A percentile compares a stretch with the other conserved stretches of the same genome.
These are phyloP conservation scores for Corythoichthys haematopterus DNA, from an alignment of 2,113 vertebrate species.

Conservation along the genomic window DNA sequence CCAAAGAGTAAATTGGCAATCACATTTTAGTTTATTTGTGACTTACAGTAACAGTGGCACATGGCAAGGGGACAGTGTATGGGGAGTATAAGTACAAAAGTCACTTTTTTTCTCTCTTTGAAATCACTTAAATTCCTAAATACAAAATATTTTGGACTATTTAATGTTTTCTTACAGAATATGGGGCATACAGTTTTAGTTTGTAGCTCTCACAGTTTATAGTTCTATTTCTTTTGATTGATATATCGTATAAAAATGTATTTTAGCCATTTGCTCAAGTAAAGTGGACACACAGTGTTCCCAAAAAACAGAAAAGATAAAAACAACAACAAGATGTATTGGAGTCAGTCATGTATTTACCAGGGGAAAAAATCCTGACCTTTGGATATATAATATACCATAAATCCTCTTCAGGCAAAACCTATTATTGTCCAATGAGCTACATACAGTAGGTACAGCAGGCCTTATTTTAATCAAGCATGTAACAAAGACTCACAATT, in stretches of 20 bases:
- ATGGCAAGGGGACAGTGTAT: slow-evolving; percentile 48
- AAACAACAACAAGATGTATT: slow-evolving; percentile 21
- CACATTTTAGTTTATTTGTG: slow-evolving; percentile 69
- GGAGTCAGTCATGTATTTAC: background rate
- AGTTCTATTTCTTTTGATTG: slow-evolving; percentile 50
- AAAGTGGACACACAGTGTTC: slow-evolving; percentile 41
- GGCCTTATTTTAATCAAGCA: slow-evolving; percentile 42
- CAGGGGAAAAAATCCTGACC: slow-evolving; percentile 20
- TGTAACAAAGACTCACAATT: slow-evolving; percentile 66
- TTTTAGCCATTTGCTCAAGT: slow-evolving; percentile 27
- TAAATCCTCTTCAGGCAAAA: too few species aligned
- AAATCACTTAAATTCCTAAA: slow-evolving; percentile 65
- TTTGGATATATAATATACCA: background rate
- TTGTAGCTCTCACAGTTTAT: slow-evolving; percentile 53
- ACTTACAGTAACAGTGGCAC: slow-evolving; percentile 56
- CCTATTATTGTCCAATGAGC: background rate
- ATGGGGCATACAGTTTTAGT: slow-evolving; percentile 45
- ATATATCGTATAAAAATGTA: slow-evolving; percentile 32
- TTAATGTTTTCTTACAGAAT: slow-evolving; percentile 52
- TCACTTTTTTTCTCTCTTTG: slow-evolving; percentile 49
- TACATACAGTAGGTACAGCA: slow-evolving; percentile 22
- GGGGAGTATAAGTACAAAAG: slow-evolving; percentile 63
- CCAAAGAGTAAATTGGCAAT: slow-evolving; percentile 40
- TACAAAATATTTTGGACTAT: slow-evolving; percentile 68
- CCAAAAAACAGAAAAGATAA: slow-evolving; percentile 34